A percentile compares a stretch with the other conserved stretches of the same genome.
Evolutionary conservation across 2,888 invertebrate species (phyloP).

Genomic region (Meta bourneti): DNA sequence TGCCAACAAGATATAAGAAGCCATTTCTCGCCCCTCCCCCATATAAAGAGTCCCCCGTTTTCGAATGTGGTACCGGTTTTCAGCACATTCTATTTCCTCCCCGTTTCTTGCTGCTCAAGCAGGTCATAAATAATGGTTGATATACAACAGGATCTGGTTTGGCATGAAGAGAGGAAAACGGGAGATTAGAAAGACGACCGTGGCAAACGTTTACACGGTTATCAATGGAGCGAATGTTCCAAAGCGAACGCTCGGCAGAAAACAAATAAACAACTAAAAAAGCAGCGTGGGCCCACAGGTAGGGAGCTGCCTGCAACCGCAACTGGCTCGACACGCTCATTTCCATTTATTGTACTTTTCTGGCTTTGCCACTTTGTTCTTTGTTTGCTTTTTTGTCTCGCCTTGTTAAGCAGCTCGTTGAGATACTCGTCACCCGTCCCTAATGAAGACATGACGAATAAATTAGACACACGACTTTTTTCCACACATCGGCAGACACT

Average conservation of each 20-base stretch:
- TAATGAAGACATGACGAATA: constrained; percentile 57
- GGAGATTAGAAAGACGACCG: constrained; percentile 5
- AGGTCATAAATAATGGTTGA: constrained; percentile 62
- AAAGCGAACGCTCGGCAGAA: not conserved
- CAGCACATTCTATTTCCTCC: not conserved
- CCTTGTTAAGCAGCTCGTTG: constrained; percentile 14
- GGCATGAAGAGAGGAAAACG: constrained; percentile 18
- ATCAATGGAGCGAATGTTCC: not conserved
- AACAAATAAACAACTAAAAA: not conserved
- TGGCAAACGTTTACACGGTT: constrained; percentile 48
- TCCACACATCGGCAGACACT: not conserved
- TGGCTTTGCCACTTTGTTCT: constrained; percentile 23
- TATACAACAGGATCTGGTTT: constrained; percentile 58
- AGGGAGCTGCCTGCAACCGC: constrained; percentile 18
- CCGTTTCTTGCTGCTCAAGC: constrained; percentile 7
- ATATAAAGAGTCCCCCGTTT: not conserved
- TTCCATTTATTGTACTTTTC: constrained; percentile 47
- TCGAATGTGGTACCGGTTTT: constrained; percentile 21
- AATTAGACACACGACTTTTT: constrained; percentile 48
- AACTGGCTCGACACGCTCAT: constrained; percentile 39
- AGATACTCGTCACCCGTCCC: constrained; percentile 14
- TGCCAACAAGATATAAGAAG: constrained; percentile 11
- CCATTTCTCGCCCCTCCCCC: not conserved
- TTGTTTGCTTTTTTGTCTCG: constrained; percentile 19
- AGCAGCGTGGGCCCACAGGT: not conserved